Conservation (phyloP, 2,888 invertebrate species). For the Balanococcus diminutus region DNA sequence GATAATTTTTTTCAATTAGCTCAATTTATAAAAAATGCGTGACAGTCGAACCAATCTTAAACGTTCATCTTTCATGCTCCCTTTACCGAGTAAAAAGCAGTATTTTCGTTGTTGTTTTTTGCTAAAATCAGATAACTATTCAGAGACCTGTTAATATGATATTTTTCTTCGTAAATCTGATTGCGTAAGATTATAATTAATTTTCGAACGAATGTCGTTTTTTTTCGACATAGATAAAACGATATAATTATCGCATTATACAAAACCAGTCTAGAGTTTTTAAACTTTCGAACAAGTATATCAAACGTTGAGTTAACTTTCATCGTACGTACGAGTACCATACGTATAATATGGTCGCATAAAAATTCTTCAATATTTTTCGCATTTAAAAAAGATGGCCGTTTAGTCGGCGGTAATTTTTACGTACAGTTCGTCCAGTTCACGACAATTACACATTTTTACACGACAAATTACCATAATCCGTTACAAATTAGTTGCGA, state of each 20-base stretch:
- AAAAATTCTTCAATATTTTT: slow-evolving; percentile 12
- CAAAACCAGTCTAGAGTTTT: slow-evolving; percentile 13
- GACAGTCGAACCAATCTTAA: not conserved
- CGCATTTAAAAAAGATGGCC: not conserved
- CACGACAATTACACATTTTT: slow-evolving; percentile 34
- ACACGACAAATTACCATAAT: slow-evolving; percentile 20
- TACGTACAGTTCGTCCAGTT: not conserved
- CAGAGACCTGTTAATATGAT: not conserved
- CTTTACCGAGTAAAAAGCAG: not conserved
- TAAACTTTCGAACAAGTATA: slow-evolving; percentile 36
- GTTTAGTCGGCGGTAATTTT: not conserved
- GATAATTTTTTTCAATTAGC: not conserved
- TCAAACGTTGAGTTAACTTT: slow-evolving; percentile 35
- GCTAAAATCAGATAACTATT: not conserved
- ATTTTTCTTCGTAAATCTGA: slow-evolving; percentile 35
- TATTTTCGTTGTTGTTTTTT: not conserved
- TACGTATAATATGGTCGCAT: not conserved
- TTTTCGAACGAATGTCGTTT: slow-evolving; percentile 38
- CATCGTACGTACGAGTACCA: not conserved
- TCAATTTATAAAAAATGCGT: not conserved
- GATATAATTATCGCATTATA: slow-evolving; percentile 42
- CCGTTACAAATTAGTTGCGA: not conserved
- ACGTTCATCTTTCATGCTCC: slow-evolving; percentile 1
- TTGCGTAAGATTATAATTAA: slow-evolving; percentile 39
- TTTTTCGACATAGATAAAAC: slow-evolving; percentile 22